Evolutionary conservation across 2,888 invertebrate genomes (phyloP).

Genomic region (Dryocosmus kuriphilus): DNA sequence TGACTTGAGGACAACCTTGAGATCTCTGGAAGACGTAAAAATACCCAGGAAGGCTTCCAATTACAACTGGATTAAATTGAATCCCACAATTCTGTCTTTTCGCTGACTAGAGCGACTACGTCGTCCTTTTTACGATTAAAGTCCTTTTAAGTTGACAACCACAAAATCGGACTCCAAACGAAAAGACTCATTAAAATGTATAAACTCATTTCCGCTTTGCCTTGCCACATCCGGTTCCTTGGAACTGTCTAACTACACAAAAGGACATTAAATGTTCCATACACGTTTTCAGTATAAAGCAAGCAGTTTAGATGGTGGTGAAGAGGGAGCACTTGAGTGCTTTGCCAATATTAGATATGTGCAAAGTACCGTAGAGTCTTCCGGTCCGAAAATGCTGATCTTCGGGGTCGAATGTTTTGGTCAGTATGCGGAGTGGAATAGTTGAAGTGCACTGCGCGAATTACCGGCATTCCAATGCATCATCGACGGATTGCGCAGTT

Average conservation of each 20-base stretch:
- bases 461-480: slow-evolving; percentile 73
- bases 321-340: slow-evolving; percentile 3
- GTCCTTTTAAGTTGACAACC: background rate
- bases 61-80: slow-evolving; percentile 59
- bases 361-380: slow-evolving; percentile 20
- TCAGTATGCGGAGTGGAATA: slow-evolving; percentile 63
- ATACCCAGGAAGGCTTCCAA: slow-evolving; percentile 55
- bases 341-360: slow-evolving; percentile 29
- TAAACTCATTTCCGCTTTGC: no score
- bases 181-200: no score
- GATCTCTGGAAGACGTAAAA: slow-evolving; percentile 2
- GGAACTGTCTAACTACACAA: background rate
- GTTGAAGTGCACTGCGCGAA: slow-evolving; percentile 68
- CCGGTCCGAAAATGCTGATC: slow-evolving; percentile 14
- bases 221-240: no score
- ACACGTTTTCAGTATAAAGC: background rate
- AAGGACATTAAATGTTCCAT: background rate
- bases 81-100: background rate
- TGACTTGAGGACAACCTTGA: background rate
- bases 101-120: background rate
- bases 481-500: slow-evolving; percentile 71
- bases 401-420: slow-evolving; percentile 43
- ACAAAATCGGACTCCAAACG: no score
- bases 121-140: background rate
- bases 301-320: slow-evolving; percentile 21